A percentile compares a stretch with the other conserved stretches of the same genome.
Evolutionary conservation across 2,113 vertebrate genomes (phyloP).

Genomic region (Chelonoidis abingdonii): DNA sequence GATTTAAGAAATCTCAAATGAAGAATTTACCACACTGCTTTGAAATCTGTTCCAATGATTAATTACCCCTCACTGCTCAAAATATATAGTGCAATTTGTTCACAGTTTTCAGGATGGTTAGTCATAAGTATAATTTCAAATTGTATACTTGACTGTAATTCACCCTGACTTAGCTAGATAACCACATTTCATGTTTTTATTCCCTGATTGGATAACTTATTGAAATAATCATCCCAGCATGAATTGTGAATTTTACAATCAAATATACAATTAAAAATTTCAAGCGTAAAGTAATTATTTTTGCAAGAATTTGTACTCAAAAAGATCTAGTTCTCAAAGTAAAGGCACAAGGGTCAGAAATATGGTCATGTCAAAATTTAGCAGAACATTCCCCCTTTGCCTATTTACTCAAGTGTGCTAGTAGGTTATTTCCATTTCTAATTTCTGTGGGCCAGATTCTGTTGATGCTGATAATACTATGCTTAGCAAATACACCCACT

Average conservation of each 20-base stretch:
- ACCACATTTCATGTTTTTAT: conserved; percentile 31
- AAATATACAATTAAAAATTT: conserved; percentile 52
- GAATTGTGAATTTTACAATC: conserved; percentile 63
- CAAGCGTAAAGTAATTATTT: neutral
- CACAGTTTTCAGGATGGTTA: conserved; percentile 59
- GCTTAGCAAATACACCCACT: neutral
- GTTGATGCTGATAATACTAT: neutral
- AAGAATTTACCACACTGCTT: conserved; percentile 47
- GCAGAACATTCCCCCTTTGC: neutral
- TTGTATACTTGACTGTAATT: conserved; percentile 73
- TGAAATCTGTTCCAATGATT: conserved; percentile 60
- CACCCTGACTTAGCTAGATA: conserved; percentile 35
- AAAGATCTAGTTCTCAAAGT: neutral
- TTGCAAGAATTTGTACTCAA: neutral
- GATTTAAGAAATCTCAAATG: conserved; percentile 61
- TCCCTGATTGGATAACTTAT: conserved; percentile 61
- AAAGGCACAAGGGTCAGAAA: neutral
- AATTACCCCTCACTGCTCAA: conserved; percentile 65
- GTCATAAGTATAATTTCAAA: conserved; percentile 49
- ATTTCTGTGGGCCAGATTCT: neutral
- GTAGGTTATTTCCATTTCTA: neutral
- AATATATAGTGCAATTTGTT: conserved; percentile 66
- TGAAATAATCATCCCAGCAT: conserved; percentile 66
- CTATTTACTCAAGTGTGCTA: neutral
- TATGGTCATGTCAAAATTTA: neutral